A percentile compares a stretch with the other conserved stretches of the same genome.
Evolutionary conservation across 1,140 invertebrate genomes (phyloP).

Genomic region (Leptonema lineaticorne): DNA sequence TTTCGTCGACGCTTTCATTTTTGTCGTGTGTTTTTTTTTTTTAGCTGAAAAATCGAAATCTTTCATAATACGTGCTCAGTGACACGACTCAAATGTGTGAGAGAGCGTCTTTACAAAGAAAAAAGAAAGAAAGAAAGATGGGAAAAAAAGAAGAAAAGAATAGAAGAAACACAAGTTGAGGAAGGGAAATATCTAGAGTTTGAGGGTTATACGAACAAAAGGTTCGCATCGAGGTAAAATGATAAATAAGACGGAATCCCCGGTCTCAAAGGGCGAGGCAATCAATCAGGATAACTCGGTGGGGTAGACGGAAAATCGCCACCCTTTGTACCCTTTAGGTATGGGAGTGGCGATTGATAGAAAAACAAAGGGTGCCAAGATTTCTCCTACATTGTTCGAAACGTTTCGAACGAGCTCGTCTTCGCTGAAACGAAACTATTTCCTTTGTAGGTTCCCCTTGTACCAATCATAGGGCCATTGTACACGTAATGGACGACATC

Average conservation of each 20-base stretch:
- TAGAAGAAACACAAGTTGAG: background rate
- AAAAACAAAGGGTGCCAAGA: background rate
- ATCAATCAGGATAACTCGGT: background rate
- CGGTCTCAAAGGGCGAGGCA: background rate
- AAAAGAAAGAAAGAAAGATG: too few species aligned
- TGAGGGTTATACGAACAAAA: background rate
- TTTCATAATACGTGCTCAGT: background rate
- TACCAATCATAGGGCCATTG: background rate
- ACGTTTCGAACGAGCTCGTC: background rate
- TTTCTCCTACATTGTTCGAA: background rate
- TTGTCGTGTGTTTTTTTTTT: background rate
- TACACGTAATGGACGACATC: background rate
- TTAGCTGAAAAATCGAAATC: background rate
- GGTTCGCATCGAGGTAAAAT: background rate
- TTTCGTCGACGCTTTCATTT: too few species aligned
- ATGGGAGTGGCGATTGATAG: background rate
- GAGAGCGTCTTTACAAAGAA: background rate
- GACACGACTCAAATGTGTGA: background rate
- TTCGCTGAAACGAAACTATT: background rate
- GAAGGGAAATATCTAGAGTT: too few species aligned
- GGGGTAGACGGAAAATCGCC: too few species aligned
- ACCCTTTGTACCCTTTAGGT: too few species aligned
- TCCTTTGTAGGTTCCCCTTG: slow-evolving; percentile 1
- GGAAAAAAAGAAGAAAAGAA: too few species aligned
- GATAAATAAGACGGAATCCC: slow-evolving; percentile 1